Percentiles rank a stretch among this genome's conserved stretches.
Conservation (phyloP, 2,888 invertebrate species). For the Sminthurides aquaticus region DNA sequence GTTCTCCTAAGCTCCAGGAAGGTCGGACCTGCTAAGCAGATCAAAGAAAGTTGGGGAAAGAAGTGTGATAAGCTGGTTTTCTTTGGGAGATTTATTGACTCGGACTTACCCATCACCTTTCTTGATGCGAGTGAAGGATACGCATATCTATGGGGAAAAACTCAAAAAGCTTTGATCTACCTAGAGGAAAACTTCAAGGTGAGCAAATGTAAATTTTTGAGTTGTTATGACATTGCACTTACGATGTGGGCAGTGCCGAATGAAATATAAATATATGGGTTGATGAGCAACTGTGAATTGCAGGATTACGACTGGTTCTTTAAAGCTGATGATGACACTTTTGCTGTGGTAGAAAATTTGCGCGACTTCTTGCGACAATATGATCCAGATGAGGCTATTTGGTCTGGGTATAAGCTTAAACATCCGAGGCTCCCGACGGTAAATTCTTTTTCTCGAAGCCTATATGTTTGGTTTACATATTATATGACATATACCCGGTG, state of each 20-base stretch:
- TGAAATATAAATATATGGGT: too few relatives aligned
- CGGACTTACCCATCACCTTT: conserved; percentile 28
- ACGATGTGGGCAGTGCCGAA: too few relatives aligned
- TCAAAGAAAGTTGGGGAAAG: conserved; percentile 39
- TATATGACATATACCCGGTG: not conserved
- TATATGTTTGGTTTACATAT: not conserved
- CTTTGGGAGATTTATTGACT: conserved; percentile 33
- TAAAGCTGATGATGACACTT: conserved; percentile 41
- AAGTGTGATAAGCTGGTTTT: conserved; percentile 39
- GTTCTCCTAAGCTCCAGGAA: conserved; percentile 28
- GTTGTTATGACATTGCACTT: not conserved
- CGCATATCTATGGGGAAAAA: conserved; percentile 39
- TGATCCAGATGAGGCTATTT: conserved; percentile 23
- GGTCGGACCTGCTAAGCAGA: conserved; percentile 26
- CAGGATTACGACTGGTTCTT: conserved; percentile 37
- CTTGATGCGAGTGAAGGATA: conserved; percentile 37
- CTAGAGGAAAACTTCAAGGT: conserved; percentile 18
- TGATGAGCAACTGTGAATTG: not conserved
- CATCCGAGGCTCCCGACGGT: conserved; percentile 31
- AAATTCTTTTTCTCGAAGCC: not conserved
- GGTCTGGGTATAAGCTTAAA: conserved; percentile 41
- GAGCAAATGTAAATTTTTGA: too few relatives aligned
- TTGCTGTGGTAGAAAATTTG: conserved; percentile 38
- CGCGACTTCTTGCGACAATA: conserved; percentile 21
- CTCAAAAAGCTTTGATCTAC: conserved; percentile 33